Base-by-base conservation (phyloP, 2,113 vertebrate genomes). In the Sialia sialis region DNA sequence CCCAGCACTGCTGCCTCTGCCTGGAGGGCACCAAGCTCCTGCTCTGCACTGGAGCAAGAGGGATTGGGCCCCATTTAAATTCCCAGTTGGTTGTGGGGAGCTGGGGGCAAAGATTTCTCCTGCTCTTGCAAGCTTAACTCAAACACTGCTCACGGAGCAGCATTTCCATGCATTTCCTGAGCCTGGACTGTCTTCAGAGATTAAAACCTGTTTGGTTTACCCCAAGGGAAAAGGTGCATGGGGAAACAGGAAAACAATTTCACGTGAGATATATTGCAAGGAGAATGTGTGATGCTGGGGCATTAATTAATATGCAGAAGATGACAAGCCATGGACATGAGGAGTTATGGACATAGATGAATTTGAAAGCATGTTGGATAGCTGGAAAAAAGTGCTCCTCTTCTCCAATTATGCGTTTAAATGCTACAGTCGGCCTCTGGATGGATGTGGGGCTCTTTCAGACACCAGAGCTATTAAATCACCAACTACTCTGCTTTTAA, bases 401-500 rank as follows among this genome's bases (percentile, higher is more conserved):
- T 58, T 29, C 52, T 76, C 21, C 63, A 63, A 4, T 75, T 46
- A 66, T 23, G 23, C n/a, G 60, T 88, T 59, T 88, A 78, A 94
- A 70, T 34, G 54, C 36, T 43, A 58, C 22, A 84, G 66, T 32
- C 16, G 2, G 84, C 32, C 77, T 87, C 56, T 85, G 84, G 44
- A 16, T 84, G 77, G 55, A 72, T 52, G 69, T 74, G 68, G 43
- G 34, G 44, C 49, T 76, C 81, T 75, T 76, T 85, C 73, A 64
- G 89, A 86, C 87, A 84, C 66, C 17, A 34, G 69, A 95, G 84
- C 75, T 91, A 86, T 87, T 91, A 94, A 96, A 87, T 94, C 87
- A 91, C 84, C 54, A 46, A 70, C 91, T 84, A 82, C 75, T 54
- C 54, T 90, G 86, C 79, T 89, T 94, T 93, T 94, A 96, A 96